Evolutionary conservation across 2,113 vertebrate species (phyloP), one percentile per base, ranked within the genome.

Genomic region (Lynx canadensis): DNA sequence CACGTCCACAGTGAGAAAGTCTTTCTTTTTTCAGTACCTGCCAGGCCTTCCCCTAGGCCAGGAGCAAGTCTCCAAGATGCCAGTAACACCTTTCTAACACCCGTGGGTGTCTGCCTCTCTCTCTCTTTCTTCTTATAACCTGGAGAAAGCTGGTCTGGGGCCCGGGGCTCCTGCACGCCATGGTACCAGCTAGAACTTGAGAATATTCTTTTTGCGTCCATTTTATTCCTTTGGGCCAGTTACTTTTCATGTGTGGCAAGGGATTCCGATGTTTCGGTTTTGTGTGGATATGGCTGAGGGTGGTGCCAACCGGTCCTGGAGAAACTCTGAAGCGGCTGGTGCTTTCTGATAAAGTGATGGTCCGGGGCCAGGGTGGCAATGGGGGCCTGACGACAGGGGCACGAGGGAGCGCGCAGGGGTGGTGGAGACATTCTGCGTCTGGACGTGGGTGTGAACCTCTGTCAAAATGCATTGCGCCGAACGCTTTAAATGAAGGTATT

Each of bases 241-340:
- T 83, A 60, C 41, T 27, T 80, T 95, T 89, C 41, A 79, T 36
- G 57, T 94, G 63, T 81, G 81, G 38, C 21, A 41, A 79, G 27
- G 65, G 23, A 63, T 82, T 33, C 60, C 33, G 45, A 19, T 33
- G 87, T 92, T 74, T 81, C 38, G 10, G 52, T 48, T 29, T 7
- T 21, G 63, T 95, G 90, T 82, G 69, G 81, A 29, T 71, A 63
- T 21, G 79, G 36, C 36, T 69, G 38, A 45, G 11, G 29, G 66
- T 31, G 55, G 31, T 38, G 48, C 33, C 41, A 63, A 52, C 45
- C 27, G 36, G 55, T 8, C 31, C 78, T 25, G 16, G 10, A 82
- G 55, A 82, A 82, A 7, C 45, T 82, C 63, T 78, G 73, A 29
- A 48, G 36, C 0, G 25, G 19, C 36, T 23, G 73, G 19, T 21